Evolutionary conservation across 1,140 invertebrate species (phyloP).

Genomic region (Eumaeus atala): DNA sequence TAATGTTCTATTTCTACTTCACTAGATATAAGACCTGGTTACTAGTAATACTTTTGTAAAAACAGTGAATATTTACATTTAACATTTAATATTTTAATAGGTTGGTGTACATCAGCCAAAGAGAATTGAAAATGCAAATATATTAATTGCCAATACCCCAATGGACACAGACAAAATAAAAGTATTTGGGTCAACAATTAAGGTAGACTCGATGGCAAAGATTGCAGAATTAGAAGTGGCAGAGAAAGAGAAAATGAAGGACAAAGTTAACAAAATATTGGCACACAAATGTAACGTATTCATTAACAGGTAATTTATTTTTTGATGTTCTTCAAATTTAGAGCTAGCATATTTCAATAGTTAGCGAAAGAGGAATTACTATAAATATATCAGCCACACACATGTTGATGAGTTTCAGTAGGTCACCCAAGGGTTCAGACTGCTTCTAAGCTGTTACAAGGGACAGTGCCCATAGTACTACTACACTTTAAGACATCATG

Average conservation of each 20-base stretch:
- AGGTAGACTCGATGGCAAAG: constrained; percentile 98
- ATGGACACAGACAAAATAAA: constrained; percentile 99
- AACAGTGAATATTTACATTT: background rate
- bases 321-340: background rate
- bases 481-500: too few species aligned
- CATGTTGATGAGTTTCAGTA: too few species aligned
- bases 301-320: constrained; percentile 87
- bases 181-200: constrained; percentile 98
- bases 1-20: background rate
- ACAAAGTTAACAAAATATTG: constrained; percentile 98
- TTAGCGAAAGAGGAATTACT: too few species aligned
- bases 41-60: too few species aligned
- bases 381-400: too few species aligned
- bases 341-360: too few species aligned
- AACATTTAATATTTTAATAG: constrained; percentile 26
- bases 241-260: constrained; percentile 99
- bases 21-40: background rate
- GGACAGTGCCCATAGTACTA: too few species aligned
- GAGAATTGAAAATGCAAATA: constrained; percentile 92
- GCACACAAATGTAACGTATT: constrained; percentile 98
- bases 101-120: constrained; percentile 88
- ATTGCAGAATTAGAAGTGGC: constrained; percentile 98
- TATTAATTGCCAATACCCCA: constrained; percentile 99
- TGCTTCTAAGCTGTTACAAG: too few species aligned
- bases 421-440: too few species aligned